Conservation (phyloP, 2,113 vertebrate species). For the Sorex fumeus region DNA sequence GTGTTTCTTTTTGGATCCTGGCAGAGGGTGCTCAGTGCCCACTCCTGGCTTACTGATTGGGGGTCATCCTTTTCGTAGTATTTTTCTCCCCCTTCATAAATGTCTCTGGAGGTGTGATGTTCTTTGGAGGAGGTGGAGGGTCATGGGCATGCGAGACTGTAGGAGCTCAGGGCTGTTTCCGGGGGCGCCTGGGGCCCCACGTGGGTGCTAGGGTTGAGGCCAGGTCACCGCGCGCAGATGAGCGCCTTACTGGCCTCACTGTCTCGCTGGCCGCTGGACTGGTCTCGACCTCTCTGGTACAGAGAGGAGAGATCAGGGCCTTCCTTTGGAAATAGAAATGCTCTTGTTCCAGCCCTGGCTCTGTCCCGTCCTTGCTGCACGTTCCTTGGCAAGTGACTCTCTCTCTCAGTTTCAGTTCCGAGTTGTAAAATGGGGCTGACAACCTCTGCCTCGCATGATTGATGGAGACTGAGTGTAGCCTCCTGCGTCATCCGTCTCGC, state of each 20-base stretch:
- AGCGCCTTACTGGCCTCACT: too few relatives aligned
- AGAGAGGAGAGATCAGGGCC: background rate
- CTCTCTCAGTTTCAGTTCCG: background rate
- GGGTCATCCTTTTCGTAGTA: background rate
- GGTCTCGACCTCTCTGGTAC: background rate
- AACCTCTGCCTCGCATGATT: background rate
- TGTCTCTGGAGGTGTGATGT: background rate
- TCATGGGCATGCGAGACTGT: too few relatives aligned
- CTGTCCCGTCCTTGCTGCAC: background rate
- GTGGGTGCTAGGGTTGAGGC: too few relatives aligned
- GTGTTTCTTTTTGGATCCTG: too few relatives aligned
- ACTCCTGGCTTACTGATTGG: too few relatives aligned
- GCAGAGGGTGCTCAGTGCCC: too few relatives aligned
- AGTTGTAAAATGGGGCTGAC: constrained; percentile 1
- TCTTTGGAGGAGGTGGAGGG: background rate
- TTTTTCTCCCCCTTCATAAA: background rate
- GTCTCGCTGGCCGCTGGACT: too few relatives aligned
- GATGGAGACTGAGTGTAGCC: background rate
- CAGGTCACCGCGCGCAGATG: too few relatives aligned
- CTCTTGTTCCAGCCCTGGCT: background rate
- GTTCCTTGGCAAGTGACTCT: background rate
- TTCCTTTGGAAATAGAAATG: background rate
- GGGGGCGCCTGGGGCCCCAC: too few relatives aligned
- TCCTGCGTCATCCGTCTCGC: background rate
- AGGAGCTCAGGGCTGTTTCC: too few relatives aligned